Conservation (phyloP, 2,888 invertebrate species). For the Stratiomys singularior region DNA sequence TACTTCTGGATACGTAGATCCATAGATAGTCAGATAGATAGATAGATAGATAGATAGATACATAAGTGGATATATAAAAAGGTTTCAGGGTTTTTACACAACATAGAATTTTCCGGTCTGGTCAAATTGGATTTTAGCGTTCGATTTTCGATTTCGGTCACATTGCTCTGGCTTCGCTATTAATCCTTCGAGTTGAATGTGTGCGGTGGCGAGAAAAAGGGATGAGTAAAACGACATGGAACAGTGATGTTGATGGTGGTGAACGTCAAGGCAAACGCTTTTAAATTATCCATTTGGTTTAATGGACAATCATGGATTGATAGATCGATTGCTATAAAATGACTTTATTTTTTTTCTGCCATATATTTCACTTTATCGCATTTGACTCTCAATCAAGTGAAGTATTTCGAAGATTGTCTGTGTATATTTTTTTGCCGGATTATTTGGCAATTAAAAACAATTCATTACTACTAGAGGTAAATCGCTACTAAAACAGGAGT, state of each 20-base stretch:
- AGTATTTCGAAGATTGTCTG: no score
- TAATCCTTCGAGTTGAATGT: slow-evolving; percentile 4
- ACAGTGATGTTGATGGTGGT: neutral
- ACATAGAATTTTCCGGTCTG: slow-evolving; percentile 29
- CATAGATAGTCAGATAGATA: neutral
- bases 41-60: neutral
- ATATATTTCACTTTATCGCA: no score
- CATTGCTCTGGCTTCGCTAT: slow-evolving; percentile 30
- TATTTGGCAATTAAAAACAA: no score
- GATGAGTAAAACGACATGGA: no score
- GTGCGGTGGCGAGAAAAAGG: neutral
- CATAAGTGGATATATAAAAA: slow-evolving; percentile 7
- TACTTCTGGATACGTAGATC: neutral
- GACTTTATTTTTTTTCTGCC: no score
- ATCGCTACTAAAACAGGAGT: no score
- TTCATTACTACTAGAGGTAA: no score
- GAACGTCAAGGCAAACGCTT: neutral
- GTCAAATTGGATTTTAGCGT: slow-evolving; percentile 33
- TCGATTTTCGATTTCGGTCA: slow-evolving; percentile 44
- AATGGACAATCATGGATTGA: slow-evolving; percentile 23
- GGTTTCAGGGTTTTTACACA: slow-evolving; percentile 24
- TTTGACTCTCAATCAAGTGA: no score
- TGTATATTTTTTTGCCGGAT: no score
- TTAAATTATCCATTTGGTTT: slow-evolving; percentile 12
- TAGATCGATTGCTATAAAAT: neutral